A percentile compares a stretch with the other conserved stretches of the same genome.
These are phyloP conservation scores for Aurelia sp. DNA, from an alignment of 30 jellyfish, hydroid and myxozoan species.

Conservation along the genomic window DNA sequence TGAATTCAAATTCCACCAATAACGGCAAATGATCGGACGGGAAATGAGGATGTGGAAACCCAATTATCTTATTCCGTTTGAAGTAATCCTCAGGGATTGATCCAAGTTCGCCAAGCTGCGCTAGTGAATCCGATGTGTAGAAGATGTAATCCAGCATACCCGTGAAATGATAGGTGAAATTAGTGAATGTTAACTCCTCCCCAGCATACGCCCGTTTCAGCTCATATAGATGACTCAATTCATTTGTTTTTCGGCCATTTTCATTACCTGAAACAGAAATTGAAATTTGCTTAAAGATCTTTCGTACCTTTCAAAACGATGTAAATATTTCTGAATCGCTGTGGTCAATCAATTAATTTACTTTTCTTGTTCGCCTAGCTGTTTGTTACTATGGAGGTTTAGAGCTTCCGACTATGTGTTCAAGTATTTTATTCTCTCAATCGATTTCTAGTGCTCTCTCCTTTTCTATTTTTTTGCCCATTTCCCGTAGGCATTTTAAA, in stretches of 20 bases:
- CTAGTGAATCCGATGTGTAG: slow-evolving; percentile 76
- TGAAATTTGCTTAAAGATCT: no score
- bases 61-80: slow-evolving; percentile 85
- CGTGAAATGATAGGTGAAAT: slow-evolving; percentile 89
- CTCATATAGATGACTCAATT: slow-evolving; percentile 81
- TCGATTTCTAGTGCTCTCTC: no score
- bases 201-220: slow-evolving; percentile 83
- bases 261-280: slow-evolving; percentile 27
- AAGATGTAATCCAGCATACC: slow-evolving; percentile 96
- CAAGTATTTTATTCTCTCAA: no score
- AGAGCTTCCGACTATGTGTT: no score
- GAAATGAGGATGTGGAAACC: slow-evolving; percentile 98
- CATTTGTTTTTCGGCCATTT: slow-evolving; percentile 73
- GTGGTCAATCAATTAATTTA: no score
- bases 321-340: no score
- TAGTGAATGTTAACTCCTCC: slow-evolving; percentile 85
- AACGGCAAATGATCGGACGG: slow-evolving; percentile 94
- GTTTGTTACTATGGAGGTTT: no score
- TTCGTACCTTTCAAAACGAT: no score
- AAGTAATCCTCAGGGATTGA: slow-evolving; percentile 81
- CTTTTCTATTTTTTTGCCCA: no score
- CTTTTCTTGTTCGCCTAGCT: no score
- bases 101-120: slow-evolving; percentile 93
- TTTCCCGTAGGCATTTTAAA: no score
- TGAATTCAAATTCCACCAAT: slow-evolving; percentile 92